Evolutionary conservation across 2,888 invertebrate species (phyloP).

Genomic region (Teinopalpus imperialis): DNA sequence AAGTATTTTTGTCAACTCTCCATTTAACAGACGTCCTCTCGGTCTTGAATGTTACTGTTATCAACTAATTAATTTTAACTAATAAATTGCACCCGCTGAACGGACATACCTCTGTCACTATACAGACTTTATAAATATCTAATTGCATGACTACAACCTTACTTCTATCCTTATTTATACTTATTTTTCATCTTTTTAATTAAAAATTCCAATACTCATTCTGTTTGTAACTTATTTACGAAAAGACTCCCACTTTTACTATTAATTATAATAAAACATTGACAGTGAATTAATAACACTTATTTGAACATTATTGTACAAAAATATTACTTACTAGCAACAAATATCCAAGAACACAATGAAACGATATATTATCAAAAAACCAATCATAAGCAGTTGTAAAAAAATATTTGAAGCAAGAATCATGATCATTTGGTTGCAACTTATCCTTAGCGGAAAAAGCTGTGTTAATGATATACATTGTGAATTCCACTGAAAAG

Average conservation of each 20-base stretch:
- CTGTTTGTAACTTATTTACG: too few relatives aligned
- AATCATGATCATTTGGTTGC: not conserved
- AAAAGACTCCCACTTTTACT: too few relatives aligned
- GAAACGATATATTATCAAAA: conserved; percentile 9
- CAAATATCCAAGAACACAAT: conserved; percentile 13
- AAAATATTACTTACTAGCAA: conserved; percentile 6
- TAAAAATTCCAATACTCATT: too few relatives aligned
- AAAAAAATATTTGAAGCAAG: conserved; percentile 2
- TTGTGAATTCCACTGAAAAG: conserved; percentile 17
- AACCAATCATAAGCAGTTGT: conserved; percentile 16
- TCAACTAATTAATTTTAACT: not conserved
- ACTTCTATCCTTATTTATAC: too few relatives aligned
- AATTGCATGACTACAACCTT: too few relatives aligned
- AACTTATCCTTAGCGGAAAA: not conserved
- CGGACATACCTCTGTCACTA: too few relatives aligned
- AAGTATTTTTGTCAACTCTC: not conserved
- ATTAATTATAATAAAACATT: not conserved
- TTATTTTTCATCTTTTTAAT: too few relatives aligned
- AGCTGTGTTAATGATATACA: conserved; percentile 11
- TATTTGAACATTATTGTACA: not conserved
- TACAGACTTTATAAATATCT: too few relatives aligned
- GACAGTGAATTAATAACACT: not conserved
- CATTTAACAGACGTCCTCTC: too few relatives aligned
- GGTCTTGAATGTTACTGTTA: not conserved
- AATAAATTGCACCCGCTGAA: not conserved